Evolutionary conservation across 2,113 vertebrate genomes (phyloP).

Genomic region (Alosa alosa): DNA sequence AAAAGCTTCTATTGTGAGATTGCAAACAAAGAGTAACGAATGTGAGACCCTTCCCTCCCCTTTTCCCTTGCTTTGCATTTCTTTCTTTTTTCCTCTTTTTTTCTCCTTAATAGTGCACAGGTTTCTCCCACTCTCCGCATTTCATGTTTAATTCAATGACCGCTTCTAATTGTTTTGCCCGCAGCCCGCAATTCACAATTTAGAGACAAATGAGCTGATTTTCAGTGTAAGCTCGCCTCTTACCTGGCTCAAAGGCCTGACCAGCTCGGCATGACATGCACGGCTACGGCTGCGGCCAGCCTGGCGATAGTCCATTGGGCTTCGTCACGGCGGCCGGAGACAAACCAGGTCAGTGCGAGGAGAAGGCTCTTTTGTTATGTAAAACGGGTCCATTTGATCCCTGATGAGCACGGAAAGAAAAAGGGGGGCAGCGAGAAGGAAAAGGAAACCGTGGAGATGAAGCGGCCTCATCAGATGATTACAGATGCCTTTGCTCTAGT

Average conservation of each 20-base stretch:
- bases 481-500: constrained; percentile 74
- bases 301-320: not conserved
- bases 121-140: not conserved
- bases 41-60: not conserved
- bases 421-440: constrained; percentile 53
- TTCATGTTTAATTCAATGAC: constrained; percentile 8
- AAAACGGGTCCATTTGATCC: constrained; percentile 74
- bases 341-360: constrained; percentile 48
- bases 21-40: not conserved
- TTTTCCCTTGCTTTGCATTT: not conserved
- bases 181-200: not conserved
- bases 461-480: constrained; percentile 74
- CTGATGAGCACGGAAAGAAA: constrained; percentile 65
- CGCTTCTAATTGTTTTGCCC: constrained; percentile 8
- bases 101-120: not conserved
- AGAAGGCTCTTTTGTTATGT: constrained; percentile 76
- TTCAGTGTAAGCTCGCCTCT: not conserved
- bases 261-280: not conserved
- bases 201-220: constrained; percentile 17
- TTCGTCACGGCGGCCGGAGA: not conserved
- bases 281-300: not conserved
- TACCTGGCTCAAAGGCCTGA: constrained; percentile 4
- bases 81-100: not conserved
- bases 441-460: constrained; percentile 77
- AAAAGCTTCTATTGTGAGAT: not conserved